Evolutionary conservation across 2,113 vertebrate genomes (phyloP).

Genomic region (Pipa parva): DNA sequence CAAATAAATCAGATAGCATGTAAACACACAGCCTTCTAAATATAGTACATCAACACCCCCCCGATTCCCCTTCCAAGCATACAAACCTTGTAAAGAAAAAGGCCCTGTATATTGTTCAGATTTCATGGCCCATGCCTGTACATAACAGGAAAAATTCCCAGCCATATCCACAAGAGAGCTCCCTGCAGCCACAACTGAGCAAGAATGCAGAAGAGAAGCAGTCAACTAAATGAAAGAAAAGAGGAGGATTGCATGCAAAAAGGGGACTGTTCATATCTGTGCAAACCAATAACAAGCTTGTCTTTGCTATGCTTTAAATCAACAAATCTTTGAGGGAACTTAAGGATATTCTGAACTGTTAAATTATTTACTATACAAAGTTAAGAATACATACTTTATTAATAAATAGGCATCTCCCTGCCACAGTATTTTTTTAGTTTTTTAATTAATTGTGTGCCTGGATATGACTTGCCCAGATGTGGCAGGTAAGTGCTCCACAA

Average conservation of each 20-base stretch:
- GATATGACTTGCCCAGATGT: too few relatives aligned
- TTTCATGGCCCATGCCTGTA: not conserved
- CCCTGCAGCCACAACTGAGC: slow-evolving; percentile 51
- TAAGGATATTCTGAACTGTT: not conserved
- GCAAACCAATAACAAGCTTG: slow-evolving; percentile 52
- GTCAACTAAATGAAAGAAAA: slow-evolving; percentile 47
- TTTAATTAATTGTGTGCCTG: too few relatives aligned
- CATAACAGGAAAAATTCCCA: slow-evolving; percentile 47
- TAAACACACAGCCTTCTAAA: too few relatives aligned
- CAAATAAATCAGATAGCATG: too few relatives aligned
- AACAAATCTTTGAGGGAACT: not conserved
- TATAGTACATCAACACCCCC: too few relatives aligned
- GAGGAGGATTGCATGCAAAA: slow-evolving; percentile 44
- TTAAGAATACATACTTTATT: too few relatives aligned
- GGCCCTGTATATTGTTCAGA: slow-evolving; percentile 4
- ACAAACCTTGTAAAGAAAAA: slow-evolving; percentile 34
- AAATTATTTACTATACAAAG: too few relatives aligned
- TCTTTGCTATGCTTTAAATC: slow-evolving; percentile 46
- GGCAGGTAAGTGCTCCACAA: too few relatives aligned
- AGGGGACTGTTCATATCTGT: slow-evolving; percentile 43
- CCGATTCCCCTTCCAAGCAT: too few relatives aligned
- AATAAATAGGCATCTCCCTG: too few relatives aligned
- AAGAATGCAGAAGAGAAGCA: slow-evolving; percentile 27
- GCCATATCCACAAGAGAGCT: slow-evolving; percentile 63
- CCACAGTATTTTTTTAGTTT: too few relatives aligned